Evolutionary conservation across 1,140 invertebrate genomes (phyloP).

Genomic region (Drosophila ohnishii): DNA sequence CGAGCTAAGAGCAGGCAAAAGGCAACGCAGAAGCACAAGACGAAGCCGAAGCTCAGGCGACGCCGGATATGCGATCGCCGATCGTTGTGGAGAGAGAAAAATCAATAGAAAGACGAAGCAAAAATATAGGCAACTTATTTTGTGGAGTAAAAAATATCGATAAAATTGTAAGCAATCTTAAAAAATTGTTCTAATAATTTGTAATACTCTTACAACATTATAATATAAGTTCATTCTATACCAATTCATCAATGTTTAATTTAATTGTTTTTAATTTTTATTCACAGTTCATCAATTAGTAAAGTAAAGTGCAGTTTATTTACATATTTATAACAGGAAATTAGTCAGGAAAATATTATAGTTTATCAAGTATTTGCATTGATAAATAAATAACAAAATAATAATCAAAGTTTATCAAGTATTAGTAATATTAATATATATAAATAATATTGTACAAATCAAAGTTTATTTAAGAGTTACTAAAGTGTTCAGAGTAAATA

Average conservation of each 20-base stretch:
- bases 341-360: not conserved
- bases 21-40: not conserved
- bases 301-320: not conserved
- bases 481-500: not conserved
- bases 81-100: conserved; percentile 1
- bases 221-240: no score
- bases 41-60: not conserved
- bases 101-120: conserved; percentile 15
- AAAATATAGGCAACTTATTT: conserved; percentile 43
- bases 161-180: no score
- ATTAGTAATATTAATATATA: no score
- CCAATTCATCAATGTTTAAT: no score
- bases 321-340: not conserved
- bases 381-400: no score
- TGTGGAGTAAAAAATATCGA: no score
- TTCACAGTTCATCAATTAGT: not conserved
- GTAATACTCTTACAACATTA: no score
- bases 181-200: no score
- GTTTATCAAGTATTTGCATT: not conserved
- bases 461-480: not conserved
- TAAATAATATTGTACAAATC: no score
- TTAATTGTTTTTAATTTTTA: not conserved
- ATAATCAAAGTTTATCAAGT: no score
- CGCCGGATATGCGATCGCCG: conserved; percentile 37
- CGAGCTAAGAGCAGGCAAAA: conserved; percentile 20